Conservation (phyloP, 2,113 vertebrate species). For the Limanda limanda region DNA sequence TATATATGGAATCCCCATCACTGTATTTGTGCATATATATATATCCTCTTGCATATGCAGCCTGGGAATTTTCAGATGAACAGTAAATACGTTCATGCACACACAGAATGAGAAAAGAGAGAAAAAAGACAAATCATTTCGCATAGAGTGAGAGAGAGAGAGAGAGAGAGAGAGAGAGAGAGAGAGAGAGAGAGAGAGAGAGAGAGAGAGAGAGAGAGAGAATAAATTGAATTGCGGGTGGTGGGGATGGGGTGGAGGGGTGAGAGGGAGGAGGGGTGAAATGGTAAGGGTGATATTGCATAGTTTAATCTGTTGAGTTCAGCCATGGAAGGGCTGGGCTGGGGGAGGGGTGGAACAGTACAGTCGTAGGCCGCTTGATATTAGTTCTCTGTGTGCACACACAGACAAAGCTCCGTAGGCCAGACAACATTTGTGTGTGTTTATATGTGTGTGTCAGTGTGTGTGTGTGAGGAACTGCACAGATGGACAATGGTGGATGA, state of each 20-base stretch:
- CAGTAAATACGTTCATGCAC: neutral
- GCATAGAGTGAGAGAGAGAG: constrained; percentile 51
- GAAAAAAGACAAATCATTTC: constrained; percentile 75
- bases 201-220: constrained; percentile 46
- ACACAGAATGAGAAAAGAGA: constrained; percentile 55
- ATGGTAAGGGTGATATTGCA: constrained; percentile 82
- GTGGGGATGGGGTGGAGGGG: constrained; percentile 36
- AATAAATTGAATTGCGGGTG: constrained; percentile 75
- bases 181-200: constrained; percentile 27
- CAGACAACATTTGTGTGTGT: constrained; percentile 21
- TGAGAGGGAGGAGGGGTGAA: constrained; percentile 57
- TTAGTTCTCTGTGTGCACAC: constrained; percentile 45
- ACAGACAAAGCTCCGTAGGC: constrained; percentile 33
- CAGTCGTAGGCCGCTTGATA: constrained; percentile 68
- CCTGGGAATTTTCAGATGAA: too few species aligned
- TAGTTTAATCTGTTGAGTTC: constrained; percentile 83
- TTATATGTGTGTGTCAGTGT: constrained; percentile 5
- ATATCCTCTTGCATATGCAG: neutral
- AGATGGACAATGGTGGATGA: constrained; percentile 65
- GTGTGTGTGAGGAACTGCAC: constrained; percentile 36
- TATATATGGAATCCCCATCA: neutral
- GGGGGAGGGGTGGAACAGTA: constrained; percentile 67
- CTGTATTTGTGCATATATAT: neutral
- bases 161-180: constrained; percentile 50
- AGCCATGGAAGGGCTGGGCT: constrained; percentile 63